Evolutionary conservation across 2,888 invertebrate genomes (phyloP), one percentile per base, ranked within the genome.

Genomic region (Heterodera filipjevi): DNA sequence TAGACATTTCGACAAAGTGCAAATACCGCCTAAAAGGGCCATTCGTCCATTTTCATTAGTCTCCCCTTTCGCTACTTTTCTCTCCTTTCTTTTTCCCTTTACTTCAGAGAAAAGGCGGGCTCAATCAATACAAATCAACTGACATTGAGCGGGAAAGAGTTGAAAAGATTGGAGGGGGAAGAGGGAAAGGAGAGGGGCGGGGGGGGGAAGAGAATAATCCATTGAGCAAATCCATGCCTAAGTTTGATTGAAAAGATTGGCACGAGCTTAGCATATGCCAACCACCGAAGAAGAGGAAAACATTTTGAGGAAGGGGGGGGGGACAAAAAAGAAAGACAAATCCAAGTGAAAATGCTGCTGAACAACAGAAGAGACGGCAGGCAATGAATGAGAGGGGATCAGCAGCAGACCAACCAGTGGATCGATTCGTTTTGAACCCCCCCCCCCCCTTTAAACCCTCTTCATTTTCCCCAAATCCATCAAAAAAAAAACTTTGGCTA

Each of bases 61-160:
- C 12, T 59, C 27, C 59, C 5, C 59, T 27, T 22, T 59, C 5
- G n/a, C 27, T 12, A 59, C 59, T 27, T 59, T 27, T 59, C n/a
- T 8, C 59, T 10, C 12, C 59, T 27, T 10, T n/a, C 53, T 19
- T 2, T 53, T 22, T 53, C 53, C 5, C 53, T 19, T 22, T 59
- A 39, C 27, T 59, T 27, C 59, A 59, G n/a, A 49, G 27, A 59
- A 22, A n/a, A n/a, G 59, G 59, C 27, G 27, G 59, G 10, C 59
- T 44, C 59, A 59, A 27, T 59, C 59, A n/a, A 59, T 27, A 59
- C 59, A 59, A 59, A 59, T 59, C 59, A 59, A 59, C 59, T 59
- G n/a, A 59, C 59, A 59, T 27, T 27, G 6, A 22, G n/a, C n/a
- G n/a, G 59, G 53, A 5, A 19, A 19, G 19, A 53, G 53, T 53